These are phyloP conservation scores for Altica lythri DNA, from an alignment of 2,888 invertebrate genomes.

Conservation along the genomic window DNA sequence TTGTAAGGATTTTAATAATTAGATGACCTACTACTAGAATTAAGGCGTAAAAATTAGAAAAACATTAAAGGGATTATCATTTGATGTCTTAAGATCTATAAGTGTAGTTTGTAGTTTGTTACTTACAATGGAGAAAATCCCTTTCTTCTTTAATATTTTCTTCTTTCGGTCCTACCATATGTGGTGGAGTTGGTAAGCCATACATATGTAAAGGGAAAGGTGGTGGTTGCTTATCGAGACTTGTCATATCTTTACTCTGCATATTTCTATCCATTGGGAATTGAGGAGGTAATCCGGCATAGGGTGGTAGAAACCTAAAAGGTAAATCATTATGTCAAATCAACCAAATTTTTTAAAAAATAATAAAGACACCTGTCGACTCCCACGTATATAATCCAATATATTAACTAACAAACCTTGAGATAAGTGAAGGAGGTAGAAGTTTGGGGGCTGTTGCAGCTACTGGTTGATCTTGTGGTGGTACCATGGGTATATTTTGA, in stretches of 20 bases:
- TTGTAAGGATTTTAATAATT: too few species aligned
- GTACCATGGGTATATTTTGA: constrained; percentile 52
- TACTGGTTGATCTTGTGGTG: constrained; percentile 60
- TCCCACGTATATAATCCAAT: too few species aligned
- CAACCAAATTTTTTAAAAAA: too few species aligned
- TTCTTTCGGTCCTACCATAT: constrained; percentile 44
- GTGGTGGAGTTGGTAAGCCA: constrained; percentile 52
- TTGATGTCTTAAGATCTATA: too few species aligned
- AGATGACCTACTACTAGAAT: too few species aligned
- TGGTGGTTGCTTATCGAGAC: constrained; percentile 51
- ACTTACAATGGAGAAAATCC: constrained; percentile 67
- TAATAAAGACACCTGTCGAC: too few species aligned
- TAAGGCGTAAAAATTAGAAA: too few species aligned
- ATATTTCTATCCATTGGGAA: constrained; percentile 56
- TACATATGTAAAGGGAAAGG: constrained; percentile 57
- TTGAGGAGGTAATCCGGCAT: constrained; percentile 66
- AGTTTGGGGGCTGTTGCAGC: constrained; percentile 64
- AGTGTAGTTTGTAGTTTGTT: too few species aligned
- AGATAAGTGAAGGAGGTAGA: constrained; percentile 64
- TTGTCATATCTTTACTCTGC: constrained; percentile 51
- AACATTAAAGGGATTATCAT: too few species aligned
- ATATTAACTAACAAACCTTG: too few species aligned
- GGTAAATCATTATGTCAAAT: too few species aligned
- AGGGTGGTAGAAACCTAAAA: constrained; percentile 66
- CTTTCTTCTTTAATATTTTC: constrained; percentile 62